These are phyloP conservation scores for Pleuronectes platessa DNA, from an alignment of 2,113 vertebrate species.

Conservation along the genomic window DNA sequence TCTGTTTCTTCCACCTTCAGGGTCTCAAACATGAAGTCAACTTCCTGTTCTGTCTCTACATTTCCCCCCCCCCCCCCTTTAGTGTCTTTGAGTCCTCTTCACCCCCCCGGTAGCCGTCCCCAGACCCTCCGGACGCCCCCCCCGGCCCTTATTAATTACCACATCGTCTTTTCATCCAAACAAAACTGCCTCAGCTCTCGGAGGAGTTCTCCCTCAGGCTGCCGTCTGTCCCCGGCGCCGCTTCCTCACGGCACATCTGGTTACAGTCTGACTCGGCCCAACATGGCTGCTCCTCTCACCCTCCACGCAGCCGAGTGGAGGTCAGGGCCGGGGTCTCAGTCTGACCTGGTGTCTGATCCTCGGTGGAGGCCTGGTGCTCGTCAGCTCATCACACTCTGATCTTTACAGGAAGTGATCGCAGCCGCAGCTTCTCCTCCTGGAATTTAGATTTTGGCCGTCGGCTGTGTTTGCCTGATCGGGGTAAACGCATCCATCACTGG, in stretches of 20 bases:
- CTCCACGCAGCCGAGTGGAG: conserved; percentile 5
- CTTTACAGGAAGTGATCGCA: neutral
- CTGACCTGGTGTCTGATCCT: conserved; percentile 18
- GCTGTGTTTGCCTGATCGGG: conserved; percentile 8
- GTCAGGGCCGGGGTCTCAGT: neutral
- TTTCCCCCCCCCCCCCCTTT: neutral
- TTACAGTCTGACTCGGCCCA: conserved; percentile 11
- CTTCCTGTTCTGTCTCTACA: neutral
- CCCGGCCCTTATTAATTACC: conserved; percentile 64
- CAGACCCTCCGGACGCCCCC: conserved; percentile 30
- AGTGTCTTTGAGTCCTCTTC: neutral
- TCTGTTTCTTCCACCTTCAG: neutral
- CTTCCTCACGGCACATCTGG: conserved; percentile 29
- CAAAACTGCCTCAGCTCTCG: conserved; percentile 15
- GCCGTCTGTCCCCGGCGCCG: neutral
- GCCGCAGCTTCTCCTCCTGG: neutral
- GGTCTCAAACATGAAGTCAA: neutral
- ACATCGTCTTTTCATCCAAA: conserved; percentile 56
- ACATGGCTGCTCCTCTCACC: neutral
- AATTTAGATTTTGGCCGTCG: conserved; percentile 1
- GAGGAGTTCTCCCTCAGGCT: conserved; percentile 28
- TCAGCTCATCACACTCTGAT: neutral
- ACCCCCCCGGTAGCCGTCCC: conserved; percentile 41
- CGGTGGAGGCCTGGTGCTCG: too few relatives aligned
- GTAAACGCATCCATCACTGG: conserved; percentile 45